phyloP scores from a whole-genome alignment of 1,140 invertebrate genomes.

The Zeugodacus cucurbitae region DNA sequence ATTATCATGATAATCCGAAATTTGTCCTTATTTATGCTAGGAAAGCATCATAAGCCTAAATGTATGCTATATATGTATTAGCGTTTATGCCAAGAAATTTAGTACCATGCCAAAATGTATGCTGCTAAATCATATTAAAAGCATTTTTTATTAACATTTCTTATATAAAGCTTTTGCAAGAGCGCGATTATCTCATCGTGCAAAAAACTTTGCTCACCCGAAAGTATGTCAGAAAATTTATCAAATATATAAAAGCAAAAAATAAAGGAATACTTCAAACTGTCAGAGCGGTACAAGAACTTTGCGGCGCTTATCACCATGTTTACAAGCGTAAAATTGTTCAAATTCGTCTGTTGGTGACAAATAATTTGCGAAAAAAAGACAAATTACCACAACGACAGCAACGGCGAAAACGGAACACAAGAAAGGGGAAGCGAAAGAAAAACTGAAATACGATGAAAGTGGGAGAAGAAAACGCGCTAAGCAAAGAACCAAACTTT shows the following conservation, averaged over 20 bases:
- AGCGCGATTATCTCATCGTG: neutral
- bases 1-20: too few species aligned
- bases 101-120: too few species aligned
- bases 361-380: conserved; percentile 26
- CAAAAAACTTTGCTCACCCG: neutral
- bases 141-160: neutral
- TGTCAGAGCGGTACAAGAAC: conserved; percentile 12
- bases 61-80: neutral
- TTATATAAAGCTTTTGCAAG: neutral
- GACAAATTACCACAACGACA: neutral
- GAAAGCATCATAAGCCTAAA: neutral
- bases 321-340: conserved; percentile 31
- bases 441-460: neutral
- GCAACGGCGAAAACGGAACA: neutral
- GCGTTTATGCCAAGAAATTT: neutral
- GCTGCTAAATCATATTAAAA: too few species aligned
- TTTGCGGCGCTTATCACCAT: conserved; percentile 15
- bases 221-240: conserved; percentile 23
- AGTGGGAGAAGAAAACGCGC: neutral
- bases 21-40: too few species aligned
- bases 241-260: neutral
- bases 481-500: too few species aligned
- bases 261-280: neutral
- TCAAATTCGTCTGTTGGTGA: conserved; percentile 8
- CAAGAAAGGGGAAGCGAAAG: neutral